Conservation (phyloP, 2,113 vertebrate species). For the Muntiacus muntjak region DNA sequence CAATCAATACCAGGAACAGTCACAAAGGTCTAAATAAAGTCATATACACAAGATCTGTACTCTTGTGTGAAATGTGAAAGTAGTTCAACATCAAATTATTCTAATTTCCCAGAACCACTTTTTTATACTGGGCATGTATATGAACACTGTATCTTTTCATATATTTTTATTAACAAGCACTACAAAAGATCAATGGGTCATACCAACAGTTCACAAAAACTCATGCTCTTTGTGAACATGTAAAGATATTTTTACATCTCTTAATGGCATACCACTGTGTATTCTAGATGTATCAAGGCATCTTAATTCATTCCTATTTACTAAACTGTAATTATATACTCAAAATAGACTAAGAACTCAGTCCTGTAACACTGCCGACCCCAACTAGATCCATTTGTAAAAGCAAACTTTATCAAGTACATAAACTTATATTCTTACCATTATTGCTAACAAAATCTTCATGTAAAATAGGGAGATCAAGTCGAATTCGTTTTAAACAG, state of each 20-base stretch:
- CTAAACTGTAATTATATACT: neutral
- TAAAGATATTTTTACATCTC: conserved; percentile 5
- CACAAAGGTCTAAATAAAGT: conserved; percentile 52
- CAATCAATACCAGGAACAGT: conserved; percentile 75
- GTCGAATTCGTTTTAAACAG: conserved; percentile 94
- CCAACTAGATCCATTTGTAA: conserved; percentile 32
- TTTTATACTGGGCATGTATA: neutral
- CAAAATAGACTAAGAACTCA: neutral
- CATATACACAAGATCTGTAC: fast-evolving
- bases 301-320: conserved; percentile 19
- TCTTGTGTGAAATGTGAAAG: neutral
- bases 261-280: neutral
- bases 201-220: neutral
- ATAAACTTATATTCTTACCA: conserved; percentile 73
- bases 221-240: neutral
- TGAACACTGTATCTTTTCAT: neutral
- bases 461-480: conserved; percentile 92
- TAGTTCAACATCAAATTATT: neutral
- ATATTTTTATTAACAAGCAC: neutral
- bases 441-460: conserved; percentile 86
- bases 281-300: neutral
- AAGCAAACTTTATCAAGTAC: neutral
- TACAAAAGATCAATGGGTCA: neutral
- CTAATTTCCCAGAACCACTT: neutral
- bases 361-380: neutral